These are phyloP conservation scores for Microtus richardsoni DNA, from an alignment of 2,113 vertebrate genomes.

Conservation along the genomic window DNA sequence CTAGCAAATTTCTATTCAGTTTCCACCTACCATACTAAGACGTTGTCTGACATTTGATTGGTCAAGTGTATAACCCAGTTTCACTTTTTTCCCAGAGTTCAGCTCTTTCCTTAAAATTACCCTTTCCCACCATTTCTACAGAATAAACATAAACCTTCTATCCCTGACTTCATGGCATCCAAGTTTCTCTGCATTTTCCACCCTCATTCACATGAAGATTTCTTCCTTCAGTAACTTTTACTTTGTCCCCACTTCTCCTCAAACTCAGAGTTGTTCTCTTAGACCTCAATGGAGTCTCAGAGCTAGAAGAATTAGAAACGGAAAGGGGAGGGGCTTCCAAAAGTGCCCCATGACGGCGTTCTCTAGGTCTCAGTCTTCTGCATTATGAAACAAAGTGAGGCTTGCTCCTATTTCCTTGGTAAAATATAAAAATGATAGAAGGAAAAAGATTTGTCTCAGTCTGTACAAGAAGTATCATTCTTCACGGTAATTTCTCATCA, in stretches of 20 bases:
- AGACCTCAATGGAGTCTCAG: not conserved
- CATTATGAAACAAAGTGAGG: not conserved
- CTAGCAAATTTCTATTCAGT: not conserved
- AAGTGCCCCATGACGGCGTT: not conserved
- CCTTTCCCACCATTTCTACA: not conserved
- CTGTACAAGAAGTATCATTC: not conserved
- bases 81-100: not conserved
- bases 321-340: not conserved
- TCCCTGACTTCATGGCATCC: not conserved
- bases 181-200: not conserved
- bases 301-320: not conserved
- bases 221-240: not conserved
- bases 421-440: constrained; percentile 13
- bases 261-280: constrained; percentile 24
- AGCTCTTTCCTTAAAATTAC: not conserved
- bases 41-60: not conserved
- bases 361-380: not conserved
- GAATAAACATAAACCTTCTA: not conserved
- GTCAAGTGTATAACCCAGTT: not conserved
- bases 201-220: not conserved
- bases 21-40: not conserved
- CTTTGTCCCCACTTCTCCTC: not conserved
- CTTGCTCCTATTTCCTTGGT: not conserved
- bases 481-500: constrained; percentile 28
- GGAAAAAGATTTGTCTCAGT: not conserved